Conservation (phyloP, 2,888 invertebrate species). For the Epirrita christyi region DNA sequence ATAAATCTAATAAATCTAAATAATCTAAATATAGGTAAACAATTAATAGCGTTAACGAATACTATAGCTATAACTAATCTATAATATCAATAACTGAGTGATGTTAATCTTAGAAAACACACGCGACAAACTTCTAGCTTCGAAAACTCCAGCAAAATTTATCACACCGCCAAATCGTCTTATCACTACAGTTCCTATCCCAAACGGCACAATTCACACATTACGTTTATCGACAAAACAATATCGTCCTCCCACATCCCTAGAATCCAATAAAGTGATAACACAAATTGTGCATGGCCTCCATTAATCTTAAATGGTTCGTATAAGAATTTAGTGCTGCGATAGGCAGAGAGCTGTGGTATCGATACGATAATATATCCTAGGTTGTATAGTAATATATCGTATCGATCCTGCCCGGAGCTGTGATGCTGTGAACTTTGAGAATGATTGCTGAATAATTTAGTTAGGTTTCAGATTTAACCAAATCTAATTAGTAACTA, state of each 20-base stretch:
- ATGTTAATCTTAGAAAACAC: too few species aligned
- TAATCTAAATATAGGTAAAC: too few species aligned
- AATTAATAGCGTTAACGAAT: too few species aligned
- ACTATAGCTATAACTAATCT: too few species aligned
- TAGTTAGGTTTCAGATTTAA: background rate
- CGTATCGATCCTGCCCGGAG: background rate
- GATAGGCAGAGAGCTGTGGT: conserved; percentile 27
- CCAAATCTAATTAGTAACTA: too few species aligned
- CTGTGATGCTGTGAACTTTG: too few species aligned
- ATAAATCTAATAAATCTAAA: too few species aligned
- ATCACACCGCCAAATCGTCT: background rate
- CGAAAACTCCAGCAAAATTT: background rate
- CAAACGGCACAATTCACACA: conserved; percentile 10
- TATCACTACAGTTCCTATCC: background rate
- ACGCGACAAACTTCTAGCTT: background rate
- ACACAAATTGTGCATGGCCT: conserved; percentile 56
- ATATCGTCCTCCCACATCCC: conserved; percentile 39
- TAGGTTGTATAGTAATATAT: background rate
- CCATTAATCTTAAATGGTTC: conserved; percentile 60
- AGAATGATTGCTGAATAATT: conserved; percentile 1
- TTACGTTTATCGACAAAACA: conserved; percentile 26
- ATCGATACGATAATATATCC: conserved; percentile 15
- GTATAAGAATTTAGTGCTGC: conserved; percentile 59
- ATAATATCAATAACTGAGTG: too few species aligned
- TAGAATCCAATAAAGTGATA: conserved; percentile 58